phyloP scores from a whole-genome alignment of 2,888 invertebrate species.

The Diadegma fenestrale region DNA sequence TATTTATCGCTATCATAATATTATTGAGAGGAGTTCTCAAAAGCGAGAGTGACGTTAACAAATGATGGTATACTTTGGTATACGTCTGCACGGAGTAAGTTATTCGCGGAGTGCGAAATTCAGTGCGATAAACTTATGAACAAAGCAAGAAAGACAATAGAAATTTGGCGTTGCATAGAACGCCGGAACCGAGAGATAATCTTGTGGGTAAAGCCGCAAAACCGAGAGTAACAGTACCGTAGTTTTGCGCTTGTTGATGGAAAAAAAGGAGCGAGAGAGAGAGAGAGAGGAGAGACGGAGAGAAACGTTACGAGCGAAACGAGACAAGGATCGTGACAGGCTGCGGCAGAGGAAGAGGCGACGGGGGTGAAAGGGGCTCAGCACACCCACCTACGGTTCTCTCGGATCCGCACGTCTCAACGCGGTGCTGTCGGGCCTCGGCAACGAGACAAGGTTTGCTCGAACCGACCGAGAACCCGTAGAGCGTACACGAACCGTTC shows the following conservation, averaged over 20 bases:
- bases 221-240: conserved; percentile 70
- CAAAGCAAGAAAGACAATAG: conserved; percentile 31
- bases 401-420: conserved; percentile 51
- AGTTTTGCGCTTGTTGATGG: conserved; percentile 43
- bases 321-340: conserved; percentile 48
- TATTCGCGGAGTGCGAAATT: not conserved
- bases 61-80: not conserved
- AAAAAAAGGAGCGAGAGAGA: not conserved
- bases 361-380: conserved; percentile 21
- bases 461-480: conserved; percentile 24
- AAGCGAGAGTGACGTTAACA: not conserved
- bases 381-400: conserved; percentile 65
- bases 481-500: conserved; percentile 37
- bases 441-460: conserved; percentile 25
- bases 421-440: conserved; percentile 36
- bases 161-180: conserved; percentile 19
- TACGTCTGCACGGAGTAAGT: not conserved
- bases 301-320: conserved; percentile 61
- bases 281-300: conserved; percentile 47
- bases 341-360: not conserved
- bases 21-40: not conserved
- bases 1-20: conserved; percentile 12
- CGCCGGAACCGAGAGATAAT: conserved; percentile 63
- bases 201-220: conserved; percentile 63
- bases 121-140: not conserved